Base-by-base conservation (phyloP, 1,140 invertebrate genomes). In the Linepithema humile region DNA sequence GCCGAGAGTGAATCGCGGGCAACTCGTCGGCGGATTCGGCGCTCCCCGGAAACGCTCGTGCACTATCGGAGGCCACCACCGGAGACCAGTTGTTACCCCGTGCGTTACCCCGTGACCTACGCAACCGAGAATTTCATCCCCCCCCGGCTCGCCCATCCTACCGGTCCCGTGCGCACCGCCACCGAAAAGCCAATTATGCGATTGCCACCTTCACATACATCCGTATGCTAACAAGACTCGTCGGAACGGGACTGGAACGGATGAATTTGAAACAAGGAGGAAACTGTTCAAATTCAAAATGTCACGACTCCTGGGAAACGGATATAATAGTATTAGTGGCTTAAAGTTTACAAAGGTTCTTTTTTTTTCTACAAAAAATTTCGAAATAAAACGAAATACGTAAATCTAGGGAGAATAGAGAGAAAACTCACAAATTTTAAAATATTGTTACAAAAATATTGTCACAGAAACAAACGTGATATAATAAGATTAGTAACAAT, bases 1-100 rank as follows among this genome's bases (percentile, higher is more conserved):
- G 53, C 78, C 50, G 38, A 15, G 29, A 35, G n/a, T 73, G 69
- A 60, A 73, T 73, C 53, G 53, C 69, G 53, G 15, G n/a, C 7
- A 38, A 82, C 67, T 57, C 53, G 50, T 48, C 38, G 38, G n/a
- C 1, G 12, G 20, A 1, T 45, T 82, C 78, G 78, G 53, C 20
- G 53, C 50, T 82, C 78, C 73, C 67, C 78, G 78, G 38, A 59
- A 60, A 60, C 10, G n/a, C 53, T 82, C 78, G 78, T 35, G 53
- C 43, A 17, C 9, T 0, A 9, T 73, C 78, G 78, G 67, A 26
- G 55, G 75, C 48, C 48, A 78, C 35, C 35, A 40, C 35, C 67
- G 40, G 29, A 45, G 50, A 82, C 53, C 57, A 64, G 53, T 43
- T 73, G 78, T 73, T 82, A 35, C 40, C 55, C 43, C 50, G 69